Base-by-base conservation (phyloP, 2,888 invertebrate species). In the Drosophila barbarae region DNA sequence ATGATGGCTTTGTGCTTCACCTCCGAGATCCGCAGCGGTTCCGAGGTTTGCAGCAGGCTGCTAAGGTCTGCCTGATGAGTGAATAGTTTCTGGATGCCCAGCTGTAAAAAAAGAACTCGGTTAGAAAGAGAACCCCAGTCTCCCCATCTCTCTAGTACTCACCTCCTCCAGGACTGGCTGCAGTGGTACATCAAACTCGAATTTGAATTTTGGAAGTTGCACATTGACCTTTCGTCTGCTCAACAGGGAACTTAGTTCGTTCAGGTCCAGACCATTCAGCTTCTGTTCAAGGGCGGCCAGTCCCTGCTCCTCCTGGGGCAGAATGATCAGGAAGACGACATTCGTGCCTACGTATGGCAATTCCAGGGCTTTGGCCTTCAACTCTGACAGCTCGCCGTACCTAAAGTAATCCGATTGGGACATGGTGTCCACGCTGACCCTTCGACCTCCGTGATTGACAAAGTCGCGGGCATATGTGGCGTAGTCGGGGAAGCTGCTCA, bases 1-100 rank as follows among this genome's bases (percentile, higher is more conserved):
- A 96, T 94, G 84, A 94, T 95, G 0, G 95, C 95, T 87, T 96
- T 96, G 86, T 96, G 96, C 5, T 95, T 88, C 2, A 93, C 94
- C 84, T 93, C 92, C 39, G 93, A 93, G 1, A 96, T 93, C 53
- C 84, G 89, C 10, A 96, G 80, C 0, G 81, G 79, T 59, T 91
- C 90, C 0, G 10, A 76, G 77, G 28, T 21, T 30, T 91, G 89
- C 38, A 93, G 86, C 23, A 95, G 89, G 2, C 92, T 92, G 9
- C 90, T 90, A 74, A 96, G 91, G 63, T 95, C 91, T 0, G 94
- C 6, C 1, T 18, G 32, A 8, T 74, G 51, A 12, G 84, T 73
- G 84, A 96, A 96, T 71, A 95, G 93, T 2, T 91, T 87, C 0
- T 85, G 90, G 77, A 95, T 92, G 13, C 95, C 95, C 86, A 95